Evolutionary conservation across 1,140 invertebrate species (phyloP), one percentile per base, ranked within the genome.

Genomic region (Cotesia glomerata): DNA sequence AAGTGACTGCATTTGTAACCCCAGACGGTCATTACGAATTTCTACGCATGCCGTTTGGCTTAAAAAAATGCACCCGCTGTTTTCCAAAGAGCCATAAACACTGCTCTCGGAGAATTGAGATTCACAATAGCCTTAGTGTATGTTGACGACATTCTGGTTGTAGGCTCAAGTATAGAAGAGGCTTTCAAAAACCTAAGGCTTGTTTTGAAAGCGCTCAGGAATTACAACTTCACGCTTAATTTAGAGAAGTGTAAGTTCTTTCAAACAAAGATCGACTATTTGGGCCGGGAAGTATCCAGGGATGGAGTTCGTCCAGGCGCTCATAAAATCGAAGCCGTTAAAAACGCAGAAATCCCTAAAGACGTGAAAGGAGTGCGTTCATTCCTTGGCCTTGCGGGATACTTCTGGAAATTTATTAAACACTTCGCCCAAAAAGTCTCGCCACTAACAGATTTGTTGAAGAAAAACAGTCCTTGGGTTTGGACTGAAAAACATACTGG

Each of bases 21-120:
- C 75, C 75, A 5, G 76, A 79, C 39, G 79, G 75, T 8, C 72
- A 75, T 3, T 79, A 72, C 54, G 76, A 88, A 74, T 88, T 79
- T 68, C 68, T 78, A 4, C 61, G 75, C 5, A 80, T 89, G 77
- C 82, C 87, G 14, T 89, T 89, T 75, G 88, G 88, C n/a, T 72
- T 88, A 18, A 70, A 59, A n/a, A 11, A 88, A 87, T 74, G 80
- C 82, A n/a, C 81, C 84, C 8, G 76, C 80, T 7, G 80, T 83
- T 4, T 89, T 88, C 71, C 81, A 85, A 69, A 63, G 82, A 45
- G 51, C 16, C 5, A 69, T 69, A 36, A 67, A 71, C 49, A 54
- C 58, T 32, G 58, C 45, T 13, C 16, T 70, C 1, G 39, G 45
- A 11, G 69, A 70, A 11, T 35, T 62, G 51, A 26, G 59, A 32